Percentiles rank a stretch among this genome's conserved stretches.
These are phyloP conservation scores for Onchidella celtica DNA, from an alignment of 2,888 invertebrate genomes.

Conservation along the genomic window DNA sequence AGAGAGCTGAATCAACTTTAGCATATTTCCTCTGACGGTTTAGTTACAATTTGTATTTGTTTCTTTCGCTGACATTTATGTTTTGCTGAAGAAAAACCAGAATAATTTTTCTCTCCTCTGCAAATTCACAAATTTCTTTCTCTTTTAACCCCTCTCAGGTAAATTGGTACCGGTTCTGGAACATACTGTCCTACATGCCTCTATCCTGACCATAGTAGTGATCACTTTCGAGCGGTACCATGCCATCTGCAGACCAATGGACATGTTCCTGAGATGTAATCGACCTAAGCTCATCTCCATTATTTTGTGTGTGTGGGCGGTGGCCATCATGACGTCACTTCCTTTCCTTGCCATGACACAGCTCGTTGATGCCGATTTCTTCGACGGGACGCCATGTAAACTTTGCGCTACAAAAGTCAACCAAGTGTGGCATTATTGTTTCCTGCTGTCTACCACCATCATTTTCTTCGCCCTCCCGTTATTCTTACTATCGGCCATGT, in stretches of 20 bases:
- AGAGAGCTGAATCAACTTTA: too few relatives aligned
- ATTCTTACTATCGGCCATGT: constrained; percentile 89
- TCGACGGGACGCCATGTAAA: constrained; percentile 23
- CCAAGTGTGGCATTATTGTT: constrained; percentile 89
- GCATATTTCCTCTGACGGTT: too few relatives aligned
- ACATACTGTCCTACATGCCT: constrained; percentile 93
- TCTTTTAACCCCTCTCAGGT: constrained; percentile 83
- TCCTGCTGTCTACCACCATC: constrained; percentile 89
- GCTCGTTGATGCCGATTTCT: constrained; percentile 1
- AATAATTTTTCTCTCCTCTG: too few relatives aligned
- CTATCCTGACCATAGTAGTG: constrained; percentile 93
- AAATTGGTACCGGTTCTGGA: constrained; percentile 95
- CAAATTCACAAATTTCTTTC: neutral
- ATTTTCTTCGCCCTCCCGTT: constrained; percentile 93
- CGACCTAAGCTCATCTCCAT: constrained; percentile 76
- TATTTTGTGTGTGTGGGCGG: constrained; percentile 77
- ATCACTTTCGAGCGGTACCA: constrained; percentile 95
- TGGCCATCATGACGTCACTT: constrained; percentile 80
- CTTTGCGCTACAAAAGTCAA: constrained; percentile 79
- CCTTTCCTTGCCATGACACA: constrained; percentile 90
- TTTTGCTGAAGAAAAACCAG: too few relatives aligned
- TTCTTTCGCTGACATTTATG: too few relatives aligned
- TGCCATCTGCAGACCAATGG: constrained; percentile 93
- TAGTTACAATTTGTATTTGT: too few relatives aligned
- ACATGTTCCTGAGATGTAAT: constrained; percentile 81